phyloP scores from a whole-genome alignment of 2,113 vertebrate genomes.

The Suncus etruscus region DNA sequence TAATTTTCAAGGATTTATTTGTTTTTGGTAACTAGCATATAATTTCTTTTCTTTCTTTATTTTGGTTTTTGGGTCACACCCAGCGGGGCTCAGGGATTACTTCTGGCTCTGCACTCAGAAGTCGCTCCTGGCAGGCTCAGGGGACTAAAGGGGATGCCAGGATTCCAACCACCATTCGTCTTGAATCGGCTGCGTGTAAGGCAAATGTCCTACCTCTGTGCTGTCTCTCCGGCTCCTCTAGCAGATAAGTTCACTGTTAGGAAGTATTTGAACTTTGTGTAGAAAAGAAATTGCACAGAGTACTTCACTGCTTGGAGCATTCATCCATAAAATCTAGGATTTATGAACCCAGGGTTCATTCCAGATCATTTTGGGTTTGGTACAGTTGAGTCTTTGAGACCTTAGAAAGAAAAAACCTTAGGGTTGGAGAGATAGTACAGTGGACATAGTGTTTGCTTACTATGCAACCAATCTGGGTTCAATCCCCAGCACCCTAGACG shows the following conservation, averaged over 20 bases:
- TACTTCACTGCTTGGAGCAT: conserved; percentile 54
- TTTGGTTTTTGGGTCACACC: too few species aligned
- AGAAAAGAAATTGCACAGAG: conserved; percentile 22
- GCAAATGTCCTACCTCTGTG: too few species aligned
- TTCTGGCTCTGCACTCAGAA: too few species aligned
- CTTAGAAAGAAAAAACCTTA: not conserved
- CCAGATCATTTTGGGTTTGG: conserved; percentile 38
- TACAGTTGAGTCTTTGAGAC: conserved; percentile 47
- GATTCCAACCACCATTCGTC: too few species aligned
- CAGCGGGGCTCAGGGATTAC: too few species aligned
- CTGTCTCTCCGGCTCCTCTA: conserved; percentile 45
- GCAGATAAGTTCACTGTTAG: conserved; percentile 73
- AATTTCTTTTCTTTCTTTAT: conserved; percentile 33
- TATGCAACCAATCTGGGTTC: too few species aligned
- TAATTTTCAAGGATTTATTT: conserved; percentile 61
- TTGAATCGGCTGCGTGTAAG: too few species aligned
- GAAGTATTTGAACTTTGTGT: conserved; percentile 64
- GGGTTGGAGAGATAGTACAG: too few species aligned
- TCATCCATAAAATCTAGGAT: conserved; percentile 51
- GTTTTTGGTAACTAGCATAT: conserved; percentile 66
- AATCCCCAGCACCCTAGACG: too few species aligned
- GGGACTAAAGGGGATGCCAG: too few species aligned
- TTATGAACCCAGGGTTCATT: not conserved
- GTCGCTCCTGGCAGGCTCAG: too few species aligned
- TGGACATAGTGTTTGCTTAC: too few species aligned